Base-by-base conservation (phyloP, 2,888 invertebrate genomes). In the Spisula solida region DNA sequence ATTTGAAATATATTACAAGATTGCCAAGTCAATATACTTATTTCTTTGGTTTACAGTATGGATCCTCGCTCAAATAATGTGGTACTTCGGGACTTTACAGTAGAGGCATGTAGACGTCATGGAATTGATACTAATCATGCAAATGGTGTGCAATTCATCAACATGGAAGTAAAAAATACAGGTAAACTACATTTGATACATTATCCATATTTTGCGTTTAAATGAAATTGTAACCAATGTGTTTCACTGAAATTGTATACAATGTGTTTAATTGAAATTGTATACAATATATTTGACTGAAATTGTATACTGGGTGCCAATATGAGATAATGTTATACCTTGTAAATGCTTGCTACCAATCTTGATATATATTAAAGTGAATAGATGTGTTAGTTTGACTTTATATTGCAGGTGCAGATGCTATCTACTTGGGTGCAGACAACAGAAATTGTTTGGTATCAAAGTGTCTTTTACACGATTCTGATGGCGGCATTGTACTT, bases 141-240 rank as follows among this genome's bases (percentile, higher is more conserved):
- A 0, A 75, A 51, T 12, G 87, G 91, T n/a, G 34, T 94, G 0
- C 92, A 86, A 5, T 10, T 94, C 8, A 34, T 86, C 14, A 90
- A 90, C 25, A 78, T 94, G 89, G 94, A 94, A 84, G 88, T 94
- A 25, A 91, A 90, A 51, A 94, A 94, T 81, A 93, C 93, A 82
- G 94, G 94, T 94, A 51, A 10, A 66, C 0, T 47, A 47, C 5
- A 47, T 47, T 8, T 47, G 47, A 12, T 47, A n/a, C n/a, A n/a
- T n/a, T n/a, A n/a, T n/a, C n/a, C n/a, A n/a, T n/a, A n/a, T n/a
- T n/a, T n/a, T n/a, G n/a, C n/a, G n/a, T n/a, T n/a, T n/a, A n/a
- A n/a, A n/a, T n/a, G n/a, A n/a, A n/a, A n/a, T n/a, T n/a, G n/a
- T n/a, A n/a, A n/a, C n/a, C n/a, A n/a, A n/a, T n/a, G n/a, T n/a